Percentiles rank a stretch among this genome's conserved stretches.
Conservation (phyloP, 2,113 vertebrate genomes). For the Pelobates fuscus region DNA sequence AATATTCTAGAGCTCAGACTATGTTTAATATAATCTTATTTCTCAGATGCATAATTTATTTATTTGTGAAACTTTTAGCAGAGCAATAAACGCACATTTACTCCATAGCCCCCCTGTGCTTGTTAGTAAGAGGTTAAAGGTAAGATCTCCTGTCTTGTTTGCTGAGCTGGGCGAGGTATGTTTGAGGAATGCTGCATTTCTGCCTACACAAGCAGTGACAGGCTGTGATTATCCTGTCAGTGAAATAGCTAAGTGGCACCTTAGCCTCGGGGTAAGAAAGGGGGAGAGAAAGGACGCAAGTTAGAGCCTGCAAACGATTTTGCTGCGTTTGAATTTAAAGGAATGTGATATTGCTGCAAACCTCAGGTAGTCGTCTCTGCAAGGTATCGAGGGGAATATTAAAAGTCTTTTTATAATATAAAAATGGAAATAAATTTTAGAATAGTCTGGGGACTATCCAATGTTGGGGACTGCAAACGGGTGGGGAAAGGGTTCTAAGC, state of each 20-base stretch:
- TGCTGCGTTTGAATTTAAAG: not conserved
- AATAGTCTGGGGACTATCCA: no score
- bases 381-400: no score
- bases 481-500: no score
- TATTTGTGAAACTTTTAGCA: no score
- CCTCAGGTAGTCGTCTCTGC: not conserved
- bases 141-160: not conserved
- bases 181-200: constrained; percentile 24
- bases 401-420: no score
- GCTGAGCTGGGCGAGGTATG: not conserved
- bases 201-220: constrained; percentile 20
- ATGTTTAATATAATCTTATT: no score
- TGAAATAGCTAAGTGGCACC: constrained; percentile 20
- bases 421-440: no score
- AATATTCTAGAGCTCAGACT: no score
- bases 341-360: not conserved
- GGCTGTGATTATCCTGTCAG: constrained; percentile 21
- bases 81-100: no score
- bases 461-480: no score
- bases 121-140: not conserved
- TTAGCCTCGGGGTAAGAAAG: constrained; percentile 17
- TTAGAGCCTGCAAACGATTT: not conserved
- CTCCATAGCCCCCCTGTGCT: no score
- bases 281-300: not conserved
- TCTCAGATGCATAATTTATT: no score